phyloP scores from a whole-genome alignment of 1,140 invertebrate species.

The Harpegnathos saltator region DNA sequence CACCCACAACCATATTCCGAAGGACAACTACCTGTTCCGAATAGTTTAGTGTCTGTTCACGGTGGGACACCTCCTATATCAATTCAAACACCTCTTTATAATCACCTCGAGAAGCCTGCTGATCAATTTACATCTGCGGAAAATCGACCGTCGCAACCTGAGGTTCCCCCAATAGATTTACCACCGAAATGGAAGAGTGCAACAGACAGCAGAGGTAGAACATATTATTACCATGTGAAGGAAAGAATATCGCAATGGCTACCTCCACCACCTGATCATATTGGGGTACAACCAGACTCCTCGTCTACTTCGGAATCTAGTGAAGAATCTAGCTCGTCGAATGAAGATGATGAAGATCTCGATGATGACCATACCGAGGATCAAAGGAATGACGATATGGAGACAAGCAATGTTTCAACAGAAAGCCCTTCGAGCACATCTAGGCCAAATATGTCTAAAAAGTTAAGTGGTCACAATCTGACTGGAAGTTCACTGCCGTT shows the following conservation, averaged over 20 bases:
- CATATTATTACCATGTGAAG: constrained; percentile 96
- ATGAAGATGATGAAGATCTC: constrained; percentile 86
- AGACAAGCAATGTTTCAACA: constrained; percentile 62
- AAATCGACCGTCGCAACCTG: constrained; percentile 69
- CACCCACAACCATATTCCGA: constrained; percentile 70
- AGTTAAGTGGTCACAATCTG: constrained; percentile 43
- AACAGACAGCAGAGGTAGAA: constrained; percentile 91
- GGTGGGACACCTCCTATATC: constrained; percentile 70
- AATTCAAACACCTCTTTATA: constrained; percentile 62
- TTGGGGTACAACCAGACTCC: constrained; percentile 85
- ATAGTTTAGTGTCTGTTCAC: constrained; percentile 75
- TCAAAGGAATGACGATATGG: constrained; percentile 64
- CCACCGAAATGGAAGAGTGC: constrained; percentile 95
- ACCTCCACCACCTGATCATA: constrained; percentile 89
- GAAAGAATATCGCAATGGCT: constrained; percentile 95
- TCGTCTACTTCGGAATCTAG: constrained; percentile 84
- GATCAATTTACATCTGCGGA: constrained; percentile 67
- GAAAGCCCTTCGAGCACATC: constrained; percentile 54
- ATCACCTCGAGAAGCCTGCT: constrained; percentile 60
- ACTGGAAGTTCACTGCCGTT: constrained; percentile 34
- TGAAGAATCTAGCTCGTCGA: constrained; percentile 85
- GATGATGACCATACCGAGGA: constrained; percentile 83
- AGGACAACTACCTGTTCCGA: constrained; percentile 68
- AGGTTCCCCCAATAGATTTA: constrained; percentile 88
- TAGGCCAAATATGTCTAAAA: constrained; percentile 67